Evolutionary conservation across 30 jellyfish, hydroid and myxozoan genomes (phyloP), one percentile per base, ranked within the genome.

Genomic region (Clytia hemisphaerica): DNA sequence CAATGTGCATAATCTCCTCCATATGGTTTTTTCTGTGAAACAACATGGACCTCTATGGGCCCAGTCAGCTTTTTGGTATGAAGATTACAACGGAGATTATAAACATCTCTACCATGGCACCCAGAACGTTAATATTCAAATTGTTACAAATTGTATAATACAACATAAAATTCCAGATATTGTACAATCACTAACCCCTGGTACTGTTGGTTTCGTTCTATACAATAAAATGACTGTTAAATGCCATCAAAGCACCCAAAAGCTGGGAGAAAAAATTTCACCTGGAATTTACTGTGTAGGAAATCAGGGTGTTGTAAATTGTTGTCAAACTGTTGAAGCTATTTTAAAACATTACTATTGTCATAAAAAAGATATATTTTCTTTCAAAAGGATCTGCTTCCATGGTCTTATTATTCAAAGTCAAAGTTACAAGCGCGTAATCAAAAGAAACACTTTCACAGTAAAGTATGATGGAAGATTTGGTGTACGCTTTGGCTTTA

Each of bases 11-110:
- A 50, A 50, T 21, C 65, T 50, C 27, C 65, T 50, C 14, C 65
- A 50, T 21, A 50, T 50, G 65, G 10, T 28, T 6, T 6, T 6
- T 7, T 6, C 65, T 50, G 65, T 50, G 10, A 50, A 50, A 50
- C 27, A 6, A 14, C 27, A 7, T 9, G 65, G 65, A 9, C 65
- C 65, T 50, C 27, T 50, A 7, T 50, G 65, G 65, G 14, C 27
- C 22, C 65, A 50, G 27, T 50, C 65, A 21, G 65, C 65, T 9
- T 50, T 50, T 21, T 50, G 65, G 65, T 50, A 50, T 50, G 65
- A 50, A 21, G 65, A 50, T 21, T 50, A 50, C 27, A 50, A 50
- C 22, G 65, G 65, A 14, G 65, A 50, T 28, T 50, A 50, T 50
- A 50, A 50, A 50, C 14, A 50, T 28, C 27, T 50, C 27, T 50